A percentile compares a stretch with the other conserved stretches of the same genome.
Evolutionary conservation across 2,888 invertebrate genomes (phyloP).

Genomic region (Calameuta idolon): DNA sequence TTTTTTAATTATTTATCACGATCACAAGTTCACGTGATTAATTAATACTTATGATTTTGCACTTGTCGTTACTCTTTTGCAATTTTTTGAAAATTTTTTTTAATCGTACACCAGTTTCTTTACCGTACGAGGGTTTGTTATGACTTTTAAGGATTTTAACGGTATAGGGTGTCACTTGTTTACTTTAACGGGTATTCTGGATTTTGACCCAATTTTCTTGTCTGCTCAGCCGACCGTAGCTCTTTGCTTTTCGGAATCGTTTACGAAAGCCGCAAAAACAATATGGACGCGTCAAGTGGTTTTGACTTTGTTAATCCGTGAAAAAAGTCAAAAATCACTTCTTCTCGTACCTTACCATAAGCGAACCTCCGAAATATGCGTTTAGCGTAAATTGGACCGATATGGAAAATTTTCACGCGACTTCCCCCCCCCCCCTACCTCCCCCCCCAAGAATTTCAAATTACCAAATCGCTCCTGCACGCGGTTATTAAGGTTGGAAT

Average conservation of each 20-base stretch:
- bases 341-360: not conserved
- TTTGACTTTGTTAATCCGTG: not conserved
- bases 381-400: conserved; percentile 3
- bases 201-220: conserved; percentile 7
- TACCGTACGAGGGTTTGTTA: not conserved
- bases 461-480: not conserved
- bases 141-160: not conserved
- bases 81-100: too few relatives aligned
- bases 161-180: conserved; percentile 27
- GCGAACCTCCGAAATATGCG: not conserved
- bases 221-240: conserved; percentile 6
- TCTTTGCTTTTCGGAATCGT: not conserved
- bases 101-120: not conserved
- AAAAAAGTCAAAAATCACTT: conserved; percentile 26
- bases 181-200: conserved; percentile 26
- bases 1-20: too few relatives aligned
- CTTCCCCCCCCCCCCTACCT: too few relatives aligned
- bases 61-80: too few relatives aligned
- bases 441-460: not conserved
- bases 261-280: conserved; percentile 22
- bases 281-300: conserved; percentile 20
- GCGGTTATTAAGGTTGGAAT: not conserved
- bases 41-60: not conserved
- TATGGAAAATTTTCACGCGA: conserved; percentile 12
- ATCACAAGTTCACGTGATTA: not conserved